Conservation (phyloP, 2,888 invertebrate species). For the Lithosia quadra region DNA sequence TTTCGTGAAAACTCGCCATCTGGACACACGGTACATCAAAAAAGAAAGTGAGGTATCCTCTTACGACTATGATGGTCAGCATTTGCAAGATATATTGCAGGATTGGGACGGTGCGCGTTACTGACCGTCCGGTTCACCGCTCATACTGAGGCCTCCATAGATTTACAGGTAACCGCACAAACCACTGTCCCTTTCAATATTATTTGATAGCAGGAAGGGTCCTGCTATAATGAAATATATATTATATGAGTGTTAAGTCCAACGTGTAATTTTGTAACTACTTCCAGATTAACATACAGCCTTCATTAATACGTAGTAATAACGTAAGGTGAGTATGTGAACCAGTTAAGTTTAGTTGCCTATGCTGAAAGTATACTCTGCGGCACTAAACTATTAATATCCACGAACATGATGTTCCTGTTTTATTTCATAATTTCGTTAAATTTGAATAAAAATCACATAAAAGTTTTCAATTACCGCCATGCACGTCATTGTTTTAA, state of each 20-base stretch:
- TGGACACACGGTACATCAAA: too few species aligned
- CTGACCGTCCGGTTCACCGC: too few species aligned
- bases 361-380: constrained; percentile 57
- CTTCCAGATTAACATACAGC: neutral
- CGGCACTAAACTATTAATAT: constrained; percentile 63
- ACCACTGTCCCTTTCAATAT: too few species aligned
- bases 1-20: too few species aligned
- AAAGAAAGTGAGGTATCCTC: too few species aligned
- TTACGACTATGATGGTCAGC: too few species aligned
- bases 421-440: constrained; percentile 56
- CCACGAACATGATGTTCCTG: constrained; percentile 59
- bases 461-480: constrained; percentile 52
- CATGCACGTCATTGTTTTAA: constrained; percentile 44
- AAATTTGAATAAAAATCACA: constrained; percentile 54
- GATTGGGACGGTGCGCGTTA: too few species aligned
- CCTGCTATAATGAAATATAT: too few species aligned
- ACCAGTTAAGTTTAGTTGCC: constrained; percentile 57
- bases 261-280: neutral
- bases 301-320: neutral
- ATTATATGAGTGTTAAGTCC: neutral
- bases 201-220: too few species aligned
- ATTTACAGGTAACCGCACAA: too few species aligned
- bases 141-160: too few species aligned
- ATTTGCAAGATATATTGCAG: too few species aligned
- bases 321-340: constrained; percentile 39